Evolutionary conservation across 2,888 invertebrate species (phyloP), one percentile per base, ranked within the genome.

Genomic region (Mongoloraphidia duomilia): DNA sequence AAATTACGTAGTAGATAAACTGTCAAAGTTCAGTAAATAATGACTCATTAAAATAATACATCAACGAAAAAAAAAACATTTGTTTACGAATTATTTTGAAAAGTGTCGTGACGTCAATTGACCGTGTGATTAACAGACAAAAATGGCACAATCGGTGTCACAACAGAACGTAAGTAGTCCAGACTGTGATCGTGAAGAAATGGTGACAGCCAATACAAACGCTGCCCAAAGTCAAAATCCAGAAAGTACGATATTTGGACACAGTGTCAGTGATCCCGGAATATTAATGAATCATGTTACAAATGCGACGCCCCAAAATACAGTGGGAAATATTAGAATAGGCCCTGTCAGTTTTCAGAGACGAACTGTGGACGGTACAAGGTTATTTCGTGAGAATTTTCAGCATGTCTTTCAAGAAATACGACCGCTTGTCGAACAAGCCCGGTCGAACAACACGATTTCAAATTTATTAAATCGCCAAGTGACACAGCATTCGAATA

Each of bases 381-480:
- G 63, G 49, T 61, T 66, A 45, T 53, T 66, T 34, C 53, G 65
- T 36, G 63, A 65, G 42, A 66, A 65, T 54, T 57, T 67, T 34
- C 63, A 61, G 17, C 65, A 62, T 55, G 66, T 66, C 14, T 63
- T 81, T 53, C 72, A 80, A 58, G 80, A 78, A 65, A 77, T 80
- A 46, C 72, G 79, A 58, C 80, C 80, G n/a, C 66, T 80, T 8
- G 76, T 81, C 11, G 77, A 79, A 65, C 73, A 77, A 60, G 78
- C 77, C 45, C 69, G 77, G 50, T 74, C 54, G 45, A 64, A 62
- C 10, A 58, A 61, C 49, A 47, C 47, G 44, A 50, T 41, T 41
- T 58, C 61, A 8, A 62, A 61, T 3, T 59, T 64, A 51, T 50
- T 65, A 34, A 63, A 60, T 44, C 58, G 60, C 35, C 63, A 60